Evolutionary conservation across 2,797 vertebrate species (phyloP).

Genomic region (Lithobates pipiens): DNA sequence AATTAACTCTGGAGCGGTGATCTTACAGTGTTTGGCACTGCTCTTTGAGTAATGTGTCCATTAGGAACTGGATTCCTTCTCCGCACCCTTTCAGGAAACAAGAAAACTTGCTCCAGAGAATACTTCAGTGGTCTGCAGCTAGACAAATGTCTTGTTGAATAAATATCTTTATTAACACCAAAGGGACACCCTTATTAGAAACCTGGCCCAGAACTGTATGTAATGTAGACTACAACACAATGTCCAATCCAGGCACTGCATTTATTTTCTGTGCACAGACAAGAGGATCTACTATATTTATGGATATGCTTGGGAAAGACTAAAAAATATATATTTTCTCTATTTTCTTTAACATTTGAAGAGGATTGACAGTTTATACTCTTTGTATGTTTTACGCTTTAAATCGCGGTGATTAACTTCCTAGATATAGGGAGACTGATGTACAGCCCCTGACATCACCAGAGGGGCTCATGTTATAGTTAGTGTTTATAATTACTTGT

Average conservation of each 20-base stretch:
- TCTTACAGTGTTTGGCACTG: slow-evolving; percentile 65
- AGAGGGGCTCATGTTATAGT: too few species aligned
- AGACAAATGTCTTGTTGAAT: slow-evolving; percentile 15
- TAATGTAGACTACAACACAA: slow-evolving; percentile 6
- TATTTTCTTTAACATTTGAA: too few species aligned
- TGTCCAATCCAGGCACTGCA: not conserved
- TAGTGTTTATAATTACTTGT: too few species aligned
- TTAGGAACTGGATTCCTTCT: slow-evolving; percentile 63
- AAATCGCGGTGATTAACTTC: not conserved
- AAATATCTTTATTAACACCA: not conserved
- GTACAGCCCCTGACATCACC: too few species aligned
- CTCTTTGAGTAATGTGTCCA: slow-evolving; percentile 65
- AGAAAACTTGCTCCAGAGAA: slow-evolving; percentile 45
- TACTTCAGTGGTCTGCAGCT: not conserved
- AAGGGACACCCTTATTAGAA: not conserved
- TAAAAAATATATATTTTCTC: too few species aligned
- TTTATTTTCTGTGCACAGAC: not conserved
- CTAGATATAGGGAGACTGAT: not conserved
- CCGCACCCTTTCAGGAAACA: slow-evolving; percentile 42
- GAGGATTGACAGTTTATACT: too few species aligned
- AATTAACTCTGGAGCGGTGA: slow-evolving; percentile 76
- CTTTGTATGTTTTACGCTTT: not conserved
- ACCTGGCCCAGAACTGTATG: not conserved
- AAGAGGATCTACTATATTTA: not conserved
- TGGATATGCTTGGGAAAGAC: too few species aligned